Conservation (phyloP, 2,888 invertebrate genomes). For the Anthrax anthrax region DNA sequence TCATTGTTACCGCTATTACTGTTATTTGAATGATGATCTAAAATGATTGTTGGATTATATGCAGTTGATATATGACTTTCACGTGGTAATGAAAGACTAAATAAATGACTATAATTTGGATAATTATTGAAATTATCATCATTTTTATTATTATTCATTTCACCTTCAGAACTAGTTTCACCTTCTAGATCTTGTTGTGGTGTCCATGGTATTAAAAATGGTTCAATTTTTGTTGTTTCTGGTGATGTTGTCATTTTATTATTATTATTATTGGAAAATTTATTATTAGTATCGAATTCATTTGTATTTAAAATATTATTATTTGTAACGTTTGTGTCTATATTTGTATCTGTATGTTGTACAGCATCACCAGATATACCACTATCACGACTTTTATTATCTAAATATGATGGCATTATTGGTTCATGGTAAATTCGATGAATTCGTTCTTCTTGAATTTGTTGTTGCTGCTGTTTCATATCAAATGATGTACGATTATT, state of each 20-base stretch:
- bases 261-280: not conserved
- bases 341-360: conserved; percentile 28
- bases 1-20: not conserved
- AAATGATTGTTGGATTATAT: conserved; percentile 14
- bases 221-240: conserved; percentile 6
- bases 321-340: conserved; percentile 6
- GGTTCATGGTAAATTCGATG: conserved; percentile 40
- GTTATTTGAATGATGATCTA: not conserved
- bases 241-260: not conserved
- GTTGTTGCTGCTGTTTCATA: not conserved
- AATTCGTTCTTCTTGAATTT: conserved; percentile 38
- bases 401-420: conserved; percentile 29
- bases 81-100: conserved; percentile 61
- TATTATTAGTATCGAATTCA: not conserved
- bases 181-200: conserved; percentile 75
- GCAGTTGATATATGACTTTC: conserved; percentile 38
- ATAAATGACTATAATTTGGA: conserved; percentile 43
- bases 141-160: conserved; percentile 6
- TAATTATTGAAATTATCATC: conserved; percentile 1
- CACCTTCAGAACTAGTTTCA: conserved; percentile 19
- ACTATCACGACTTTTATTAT: conserved; percentile 70
- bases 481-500: not conserved
- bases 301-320: not conserved
- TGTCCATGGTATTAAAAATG: conserved; percentile 48
- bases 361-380: conserved; percentile 67